phyloP scores from a whole-genome alignment of 2,113 vertebrate species.

The Poeciliopsis turrubarensis region DNA sequence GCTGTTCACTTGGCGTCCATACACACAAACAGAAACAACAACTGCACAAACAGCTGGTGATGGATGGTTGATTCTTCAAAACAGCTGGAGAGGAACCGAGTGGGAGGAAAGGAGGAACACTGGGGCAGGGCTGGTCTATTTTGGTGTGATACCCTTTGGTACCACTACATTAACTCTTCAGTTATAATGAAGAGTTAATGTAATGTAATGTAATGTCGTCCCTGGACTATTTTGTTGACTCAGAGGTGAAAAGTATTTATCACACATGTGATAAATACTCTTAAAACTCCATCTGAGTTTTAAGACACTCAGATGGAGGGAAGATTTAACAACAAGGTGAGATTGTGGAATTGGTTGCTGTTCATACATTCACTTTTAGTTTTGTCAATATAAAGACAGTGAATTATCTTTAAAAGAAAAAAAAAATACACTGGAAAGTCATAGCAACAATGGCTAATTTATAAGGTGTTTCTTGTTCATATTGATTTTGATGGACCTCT shows the following conservation, averaged over 20 bases:
- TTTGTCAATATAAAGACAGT: too few species aligned
- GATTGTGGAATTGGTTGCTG: not conserved
- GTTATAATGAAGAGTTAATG: conserved; percentile 4
- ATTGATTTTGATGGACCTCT: too few species aligned
- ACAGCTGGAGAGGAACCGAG: conserved; percentile 46
- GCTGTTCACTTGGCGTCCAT: conserved; percentile 54
- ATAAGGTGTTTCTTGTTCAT: too few species aligned
- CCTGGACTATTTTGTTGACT: conserved; percentile 22
- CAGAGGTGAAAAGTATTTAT: conserved; percentile 27
- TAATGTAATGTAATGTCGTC: not conserved
- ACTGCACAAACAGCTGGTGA: conserved; percentile 38
- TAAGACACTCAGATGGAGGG: not conserved
- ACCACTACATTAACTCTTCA: conserved; percentile 50
- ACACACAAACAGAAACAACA: conserved; percentile 4
- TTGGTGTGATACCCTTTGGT: conserved; percentile 32
- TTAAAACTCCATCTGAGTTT: too few species aligned
- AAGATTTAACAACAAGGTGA: not conserved
- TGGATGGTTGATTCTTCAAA: conserved; percentile 46
- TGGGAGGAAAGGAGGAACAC: conserved; percentile 34
- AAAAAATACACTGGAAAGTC: too few species aligned
- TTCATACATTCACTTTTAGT: too few species aligned
- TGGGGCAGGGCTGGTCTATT: conserved; percentile 44
- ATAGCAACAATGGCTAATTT: too few species aligned
- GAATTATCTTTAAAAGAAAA: too few species aligned
- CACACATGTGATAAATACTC: too few species aligned